Percentiles rank a stretch among this genome's conserved stretches.
These are phyloP conservation scores for Condylura cristata DNA, from an alignment of 2,113 vertebrate species.

Conservation along the genomic window DNA sequence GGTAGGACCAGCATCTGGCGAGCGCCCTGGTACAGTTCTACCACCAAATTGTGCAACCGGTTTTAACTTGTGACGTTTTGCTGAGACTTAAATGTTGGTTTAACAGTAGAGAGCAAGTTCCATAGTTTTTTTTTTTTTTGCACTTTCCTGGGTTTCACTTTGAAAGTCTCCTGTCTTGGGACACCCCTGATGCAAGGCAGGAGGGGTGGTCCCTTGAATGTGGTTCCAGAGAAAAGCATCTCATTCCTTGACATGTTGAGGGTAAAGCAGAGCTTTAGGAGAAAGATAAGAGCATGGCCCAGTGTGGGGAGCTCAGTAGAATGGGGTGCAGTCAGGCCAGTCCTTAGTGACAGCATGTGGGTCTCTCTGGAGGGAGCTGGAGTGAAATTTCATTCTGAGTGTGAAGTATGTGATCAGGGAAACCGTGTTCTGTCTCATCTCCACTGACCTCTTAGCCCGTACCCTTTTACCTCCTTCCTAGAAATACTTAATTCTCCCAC, in stretches of 20 bases:
- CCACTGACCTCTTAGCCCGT: neutral
- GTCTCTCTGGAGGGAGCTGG: neutral
- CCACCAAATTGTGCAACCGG: accelerated
- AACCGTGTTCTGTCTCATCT: neutral
- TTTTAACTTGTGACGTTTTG: neutral
- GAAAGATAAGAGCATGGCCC: neutral
- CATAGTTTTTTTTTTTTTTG: neutral
- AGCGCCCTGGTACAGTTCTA: accelerated
- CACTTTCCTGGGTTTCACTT: neutral
- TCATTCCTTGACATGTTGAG: neutral
- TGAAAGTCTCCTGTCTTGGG: neutral
- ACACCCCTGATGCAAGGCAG: no score
- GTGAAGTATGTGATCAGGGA: neutral
- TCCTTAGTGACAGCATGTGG: neutral
- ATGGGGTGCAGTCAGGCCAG: neutral
- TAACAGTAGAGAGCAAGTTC: accelerated
- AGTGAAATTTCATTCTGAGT: neutral
- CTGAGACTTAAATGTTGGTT: neutral
- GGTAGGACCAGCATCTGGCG: neutral
- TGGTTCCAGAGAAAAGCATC: neutral
- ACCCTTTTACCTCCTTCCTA: neutral
- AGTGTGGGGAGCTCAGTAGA: neutral
- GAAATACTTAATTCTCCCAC: neutral
- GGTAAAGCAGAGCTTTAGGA: neutral
- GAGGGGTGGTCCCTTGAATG: no score